These are phyloP conservation scores for Drosophila colorata DNA, from an alignment of 2,888 invertebrate genomes.

Conservation along the genomic window DNA sequence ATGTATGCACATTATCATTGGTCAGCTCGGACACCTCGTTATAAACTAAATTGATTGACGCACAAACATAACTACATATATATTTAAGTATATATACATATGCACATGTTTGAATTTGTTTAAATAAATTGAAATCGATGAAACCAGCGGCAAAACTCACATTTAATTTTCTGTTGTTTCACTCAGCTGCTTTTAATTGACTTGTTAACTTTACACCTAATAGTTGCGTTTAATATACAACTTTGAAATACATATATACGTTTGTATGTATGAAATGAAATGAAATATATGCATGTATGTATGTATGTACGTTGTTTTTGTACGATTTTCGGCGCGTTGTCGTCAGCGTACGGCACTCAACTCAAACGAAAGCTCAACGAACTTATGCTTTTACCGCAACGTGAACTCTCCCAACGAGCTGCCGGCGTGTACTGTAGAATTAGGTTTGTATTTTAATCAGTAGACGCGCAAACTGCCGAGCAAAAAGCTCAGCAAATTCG, in stretches of 20 bases:
- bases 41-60: conserved; percentile 55
- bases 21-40: conserved; percentile 22
- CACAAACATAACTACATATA: conserved; percentile 22
- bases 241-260: conserved; percentile 5
- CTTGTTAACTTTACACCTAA: conserved; percentile 57
- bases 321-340: conserved; percentile 41
- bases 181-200: conserved; percentile 53
- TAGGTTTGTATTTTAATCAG: conserved; percentile 21
- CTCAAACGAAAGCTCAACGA: conserved; percentile 36
- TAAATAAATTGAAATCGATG: conserved; percentile 58
- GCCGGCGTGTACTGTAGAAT: conserved; percentile 48
- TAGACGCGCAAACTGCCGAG: conserved; percentile 25
- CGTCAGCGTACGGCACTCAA: conserved; percentile 25
- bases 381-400: conserved; percentile 20
- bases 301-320: conserved; percentile 18
- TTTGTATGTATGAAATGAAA: conserved; percentile 9
- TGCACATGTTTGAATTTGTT: conserved; percentile 42
- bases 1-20: conserved; percentile 38
- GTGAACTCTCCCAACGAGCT: conserved; percentile 28
- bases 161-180: conserved; percentile 24
- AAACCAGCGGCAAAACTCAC: conserved; percentile 51
- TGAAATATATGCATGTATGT: neutral
- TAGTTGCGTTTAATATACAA: conserved; percentile 14
- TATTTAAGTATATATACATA: conserved; percentile 9
- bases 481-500: conserved; percentile 34